phyloP scores from a whole-genome alignment of 2,113 vertebrate genomes.

The Procavia capensis region DNA sequence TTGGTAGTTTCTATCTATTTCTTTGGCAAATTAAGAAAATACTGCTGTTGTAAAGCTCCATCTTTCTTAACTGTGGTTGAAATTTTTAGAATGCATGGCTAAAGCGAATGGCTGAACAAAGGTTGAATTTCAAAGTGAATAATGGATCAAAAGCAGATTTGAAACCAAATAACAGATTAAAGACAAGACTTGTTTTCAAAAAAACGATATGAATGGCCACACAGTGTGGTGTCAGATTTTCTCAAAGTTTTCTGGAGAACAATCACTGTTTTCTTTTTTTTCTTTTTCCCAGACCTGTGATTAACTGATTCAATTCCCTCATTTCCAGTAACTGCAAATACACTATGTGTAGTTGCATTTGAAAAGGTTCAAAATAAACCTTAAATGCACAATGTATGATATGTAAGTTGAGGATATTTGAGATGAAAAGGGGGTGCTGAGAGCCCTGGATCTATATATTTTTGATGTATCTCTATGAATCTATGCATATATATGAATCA shows the following conservation, averaged over 20 bases:
- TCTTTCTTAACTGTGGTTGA: conserved; percentile 30
- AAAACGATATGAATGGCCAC: conserved; percentile 64
- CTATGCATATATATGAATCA: background rate
- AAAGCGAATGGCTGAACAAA: conserved; percentile 68
- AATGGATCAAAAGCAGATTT: conserved; percentile 78
- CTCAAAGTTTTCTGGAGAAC: conserved; percentile 70
- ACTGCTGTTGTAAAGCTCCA: background rate
- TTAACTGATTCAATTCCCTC: conserved; percentile 57
- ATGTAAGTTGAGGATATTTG: background rate
- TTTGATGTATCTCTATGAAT: background rate
- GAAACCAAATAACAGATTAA: conserved; percentile 82
- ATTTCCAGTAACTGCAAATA: conserved; percentile 40
- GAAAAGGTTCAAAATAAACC: conserved; percentile 16
- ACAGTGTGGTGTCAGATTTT: conserved; percentile 60
- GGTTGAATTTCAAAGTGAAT: conserved; percentile 81
- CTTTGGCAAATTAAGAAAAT: conserved; percentile 56
- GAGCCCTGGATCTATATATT: background rate
- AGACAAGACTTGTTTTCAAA: conserved; percentile 66
- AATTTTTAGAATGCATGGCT: conserved; percentile 60
- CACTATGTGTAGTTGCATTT: background rate
- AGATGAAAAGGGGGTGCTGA: background rate
- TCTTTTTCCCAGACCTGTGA: background rate
- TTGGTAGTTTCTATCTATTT: background rate
- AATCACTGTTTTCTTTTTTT: background rate
- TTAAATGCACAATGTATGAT: background rate